phyloP scores from a whole-genome alignment of 37 sponge, comb jelly and placozoan species.

The Chondrilla cf. caribensis region DNA sequence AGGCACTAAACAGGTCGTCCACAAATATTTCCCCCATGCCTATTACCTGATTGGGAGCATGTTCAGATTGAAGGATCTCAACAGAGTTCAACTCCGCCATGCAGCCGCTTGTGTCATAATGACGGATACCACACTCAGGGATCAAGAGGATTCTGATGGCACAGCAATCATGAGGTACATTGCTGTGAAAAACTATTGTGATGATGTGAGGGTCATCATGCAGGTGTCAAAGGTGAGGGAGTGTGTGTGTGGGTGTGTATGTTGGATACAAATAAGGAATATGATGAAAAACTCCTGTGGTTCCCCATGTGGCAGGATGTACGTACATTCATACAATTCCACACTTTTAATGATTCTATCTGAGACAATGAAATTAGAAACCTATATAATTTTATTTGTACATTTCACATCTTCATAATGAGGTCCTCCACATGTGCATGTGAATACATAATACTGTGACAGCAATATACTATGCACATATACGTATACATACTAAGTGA shows the following conservation, averaged over 20 bases:
- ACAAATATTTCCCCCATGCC: slow-evolving; percentile 52
- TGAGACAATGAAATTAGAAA: no score
- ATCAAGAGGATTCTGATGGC: slow-evolving; percentile 57
- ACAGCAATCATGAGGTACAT: slow-evolving; percentile 64
- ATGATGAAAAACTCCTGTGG: no score
- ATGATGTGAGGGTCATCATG: slow-evolving; percentile 52
- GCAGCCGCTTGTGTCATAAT: slow-evolving; percentile 63
- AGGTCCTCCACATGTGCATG: no score
- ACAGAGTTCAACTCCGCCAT: slow-evolving; percentile 32
- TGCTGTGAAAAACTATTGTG: slow-evolving; percentile 68
- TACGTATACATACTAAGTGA: no score
- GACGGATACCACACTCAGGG: slow-evolving; percentile 34
- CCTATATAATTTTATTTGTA: no score
- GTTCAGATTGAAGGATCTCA: slow-evolving; percentile 48
- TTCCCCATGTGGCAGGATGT: no score
- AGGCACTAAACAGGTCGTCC: slow-evolving; percentile 40
- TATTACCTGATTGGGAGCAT: slow-evolving; percentile 57
- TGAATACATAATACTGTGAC: no score
- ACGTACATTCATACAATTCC: no score
- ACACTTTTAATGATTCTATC: no score
- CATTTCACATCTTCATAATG: no score
- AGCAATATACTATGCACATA: no score
- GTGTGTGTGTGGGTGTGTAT: background rate
- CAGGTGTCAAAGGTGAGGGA: slow-evolving; percentile 47
- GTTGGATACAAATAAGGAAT: no score